Percentiles rank a stretch among this genome's conserved stretches.
Evolutionary conservation across 2,888 invertebrate species (phyloP).

Genomic region (Andrena camellia): DNA sequence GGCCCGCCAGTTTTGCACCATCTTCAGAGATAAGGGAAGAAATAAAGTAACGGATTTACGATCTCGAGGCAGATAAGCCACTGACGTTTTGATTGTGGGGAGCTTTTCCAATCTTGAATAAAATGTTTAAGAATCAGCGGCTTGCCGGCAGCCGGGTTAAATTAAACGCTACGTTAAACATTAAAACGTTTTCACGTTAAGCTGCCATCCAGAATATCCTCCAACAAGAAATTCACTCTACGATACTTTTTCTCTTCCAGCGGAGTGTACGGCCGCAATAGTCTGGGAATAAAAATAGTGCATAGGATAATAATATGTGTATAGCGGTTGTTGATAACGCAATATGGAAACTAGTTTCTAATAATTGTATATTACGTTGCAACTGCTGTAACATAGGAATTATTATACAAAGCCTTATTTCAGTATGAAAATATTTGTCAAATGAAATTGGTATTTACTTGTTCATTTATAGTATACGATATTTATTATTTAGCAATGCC

Average conservation of each 20-base stretch:
- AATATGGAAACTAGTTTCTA: too few relatives aligned
- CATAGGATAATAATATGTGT: too few relatives aligned
- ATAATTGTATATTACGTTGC: too few relatives aligned
- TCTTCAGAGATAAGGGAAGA: slow-evolving; percentile 56
- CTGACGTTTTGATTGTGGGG: slow-evolving; percentile 19
- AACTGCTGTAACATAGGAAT: too few relatives aligned
- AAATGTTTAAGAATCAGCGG: background rate
- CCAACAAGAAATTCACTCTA: background rate
- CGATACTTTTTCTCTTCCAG: background rate
- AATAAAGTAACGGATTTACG: slow-evolving; percentile 60
- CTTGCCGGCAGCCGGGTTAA: too few relatives aligned
- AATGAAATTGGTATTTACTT: too few relatives aligned
- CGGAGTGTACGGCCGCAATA: background rate
- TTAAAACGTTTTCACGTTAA: slow-evolving; percentile 2
- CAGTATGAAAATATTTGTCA: too few relatives aligned
- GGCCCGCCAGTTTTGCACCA: slow-evolving; percentile 60
- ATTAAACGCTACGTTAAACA: slow-evolving; percentile 1
- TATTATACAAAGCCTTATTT: too few relatives aligned
- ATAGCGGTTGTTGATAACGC: too few relatives aligned
- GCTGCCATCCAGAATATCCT: background rate
- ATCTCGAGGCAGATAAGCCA: slow-evolving; percentile 33
- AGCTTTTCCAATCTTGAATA: slow-evolving; percentile 16
- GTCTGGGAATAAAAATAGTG: background rate
- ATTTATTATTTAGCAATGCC: too few relatives aligned
- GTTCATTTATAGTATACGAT: too few relatives aligned